Base-by-base conservation (phyloP, 1,140 invertebrate genomes). In the Calliphora vicina region DNA sequence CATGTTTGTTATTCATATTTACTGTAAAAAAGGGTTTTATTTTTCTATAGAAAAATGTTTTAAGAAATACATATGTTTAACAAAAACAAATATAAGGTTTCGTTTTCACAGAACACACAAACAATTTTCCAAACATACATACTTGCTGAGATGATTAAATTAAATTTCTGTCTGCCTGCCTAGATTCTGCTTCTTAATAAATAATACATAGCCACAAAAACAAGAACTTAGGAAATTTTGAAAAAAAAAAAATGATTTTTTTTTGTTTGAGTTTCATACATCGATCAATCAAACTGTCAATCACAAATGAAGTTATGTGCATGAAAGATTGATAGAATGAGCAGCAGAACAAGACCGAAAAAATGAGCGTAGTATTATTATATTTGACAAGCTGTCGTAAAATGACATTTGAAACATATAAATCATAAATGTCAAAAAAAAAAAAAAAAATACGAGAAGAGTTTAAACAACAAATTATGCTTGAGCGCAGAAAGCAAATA, bases 361-460 rank as follows among this genome's bases (percentile, higher is more conserved):
- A 35, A 2, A 35, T 8, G 50, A 35, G 50, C 50, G 8, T n/a
- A 57, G 50, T n/a, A 57, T 57, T 17, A 57, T 57, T 23, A 67
- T 67, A 67, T 67, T 67, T 67, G 61, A 67, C 61, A 67, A 67
- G 61, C 61, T 67, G 61, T 67, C 20, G n/a, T 67, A 67, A 23
- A 67, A 67, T 23, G 61, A 67, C 61, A 20, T 23, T 67, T 67
- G 23, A 67, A 67, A 67, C 61, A 23, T 23, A 67, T 67, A 67
- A 67, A 67, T 67, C 61, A 67, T 67, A 67, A 67, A 23, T 67
- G 20, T 67, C 61, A 67, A 12, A 50, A 12, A 50, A 35, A 35
- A 29, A 29, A 35, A 35, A n/a, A n/a, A n/a, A n/a, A n/a, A n/a
- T n/a, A n/a, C n/a, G n/a, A n/a, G n/a, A n/a, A 35, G 35, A 35